Conservation (phyloP, 2,888 invertebrate species). For the Melitaea athalia region DNA sequence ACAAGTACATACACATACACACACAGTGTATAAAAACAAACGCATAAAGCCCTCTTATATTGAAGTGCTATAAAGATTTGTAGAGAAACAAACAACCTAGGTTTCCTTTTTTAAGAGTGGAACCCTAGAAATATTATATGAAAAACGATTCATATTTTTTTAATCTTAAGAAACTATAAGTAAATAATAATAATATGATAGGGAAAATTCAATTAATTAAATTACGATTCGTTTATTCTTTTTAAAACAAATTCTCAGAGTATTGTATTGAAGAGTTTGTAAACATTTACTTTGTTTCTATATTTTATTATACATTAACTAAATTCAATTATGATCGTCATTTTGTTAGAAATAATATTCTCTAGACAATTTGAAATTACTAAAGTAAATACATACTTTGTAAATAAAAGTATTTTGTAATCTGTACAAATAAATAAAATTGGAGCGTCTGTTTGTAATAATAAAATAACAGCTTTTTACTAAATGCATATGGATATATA, state of each 20-base stretch:
- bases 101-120: too few relatives aligned
- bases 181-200: neutral
- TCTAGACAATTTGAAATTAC: neutral
- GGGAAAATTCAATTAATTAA: neutral
- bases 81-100: too few relatives aligned
- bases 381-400: neutral
- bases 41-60: too few relatives aligned
- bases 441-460: too few relatives aligned
- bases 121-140: too few relatives aligned
- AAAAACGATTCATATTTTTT: too few relatives aligned
- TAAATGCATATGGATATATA: too few relatives aligned
- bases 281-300: neutral
- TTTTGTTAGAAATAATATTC: neutral
- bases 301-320: constrained; percentile 3
- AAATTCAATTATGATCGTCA: neutral
- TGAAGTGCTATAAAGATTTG: too few relatives aligned
- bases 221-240: neutral
- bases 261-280: neutral
- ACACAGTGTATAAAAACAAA: too few relatives aligned
- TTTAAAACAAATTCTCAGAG: neutral
- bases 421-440: too few relatives aligned
- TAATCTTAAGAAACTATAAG: neutral
- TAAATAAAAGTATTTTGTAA: neutral
- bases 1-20: too few relatives aligned
- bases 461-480: too few relatives aligned